These are phyloP conservation scores for Acanthosepion lycidas DNA, from an alignment of 2,888 invertebrate genomes.

Conservation along the genomic window DNA sequence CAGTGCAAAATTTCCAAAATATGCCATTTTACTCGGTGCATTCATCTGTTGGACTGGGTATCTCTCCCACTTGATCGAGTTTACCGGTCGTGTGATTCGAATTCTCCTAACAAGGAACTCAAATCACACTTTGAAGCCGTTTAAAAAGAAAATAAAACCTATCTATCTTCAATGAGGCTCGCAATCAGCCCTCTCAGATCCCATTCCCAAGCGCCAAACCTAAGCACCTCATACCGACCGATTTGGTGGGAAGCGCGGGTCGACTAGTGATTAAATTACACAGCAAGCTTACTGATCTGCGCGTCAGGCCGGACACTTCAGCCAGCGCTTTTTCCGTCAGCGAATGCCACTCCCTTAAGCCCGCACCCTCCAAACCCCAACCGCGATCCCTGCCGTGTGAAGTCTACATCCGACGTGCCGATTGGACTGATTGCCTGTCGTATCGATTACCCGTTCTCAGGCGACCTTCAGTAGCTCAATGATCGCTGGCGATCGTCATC, in stretches of 20 bases:
- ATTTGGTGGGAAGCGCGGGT: background rate
- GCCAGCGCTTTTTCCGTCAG: background rate
- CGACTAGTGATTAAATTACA: background rate
- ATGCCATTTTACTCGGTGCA: too few relatives aligned
- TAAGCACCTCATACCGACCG: background rate
- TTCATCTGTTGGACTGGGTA: too few relatives aligned
- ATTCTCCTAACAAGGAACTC: too few relatives aligned
- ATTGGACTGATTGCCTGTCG: background rate
- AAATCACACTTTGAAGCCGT: background rate
- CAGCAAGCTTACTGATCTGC: background rate
- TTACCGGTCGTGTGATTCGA: too few relatives aligned
- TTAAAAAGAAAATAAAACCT: background rate
- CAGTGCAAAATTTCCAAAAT: too few relatives aligned
- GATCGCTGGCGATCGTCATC: background rate
- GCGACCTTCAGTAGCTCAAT: background rate
- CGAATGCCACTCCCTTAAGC: background rate
- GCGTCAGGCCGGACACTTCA: background rate
- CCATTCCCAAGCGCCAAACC: background rate
- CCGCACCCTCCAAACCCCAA: background rate
- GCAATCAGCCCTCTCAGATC: background rate
- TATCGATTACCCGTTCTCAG: conserved; percentile 6
- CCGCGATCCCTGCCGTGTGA: background rate
- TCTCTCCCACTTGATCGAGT: too few relatives aligned
- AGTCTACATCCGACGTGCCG: background rate
- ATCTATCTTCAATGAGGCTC: background rate